Percentiles rank a stretch among this genome's conserved stretches.
These are phyloP conservation scores for Sporophila hypoxantha DNA, from an alignment of 2,113 vertebrate species.

Conservation along the genomic window DNA sequence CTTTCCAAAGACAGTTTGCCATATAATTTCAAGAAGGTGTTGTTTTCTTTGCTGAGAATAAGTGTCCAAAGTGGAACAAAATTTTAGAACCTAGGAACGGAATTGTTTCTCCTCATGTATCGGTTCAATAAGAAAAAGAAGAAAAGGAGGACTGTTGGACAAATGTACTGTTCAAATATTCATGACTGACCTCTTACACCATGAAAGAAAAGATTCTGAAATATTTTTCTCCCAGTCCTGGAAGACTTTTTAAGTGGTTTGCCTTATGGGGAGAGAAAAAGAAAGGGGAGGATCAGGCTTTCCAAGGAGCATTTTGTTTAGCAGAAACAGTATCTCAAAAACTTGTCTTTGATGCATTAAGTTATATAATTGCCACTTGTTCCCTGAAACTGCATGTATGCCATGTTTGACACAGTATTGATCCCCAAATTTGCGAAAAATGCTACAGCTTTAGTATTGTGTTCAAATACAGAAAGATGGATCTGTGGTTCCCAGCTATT, in stretches of 20 bases:
- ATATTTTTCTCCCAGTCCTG: neutral
- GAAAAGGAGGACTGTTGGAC: conserved; percentile 22
- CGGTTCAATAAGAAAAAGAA: conserved; percentile 19
- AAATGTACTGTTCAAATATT: neutral
- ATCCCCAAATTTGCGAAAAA: neutral
- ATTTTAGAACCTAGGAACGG: conserved; percentile 15
- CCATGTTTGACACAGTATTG: conserved; percentile 1
- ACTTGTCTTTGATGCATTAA: conserved; percentile 9
- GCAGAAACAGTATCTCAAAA: conserved; percentile 29
- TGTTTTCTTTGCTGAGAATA: conserved; percentile 22
- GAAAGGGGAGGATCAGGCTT: neutral
- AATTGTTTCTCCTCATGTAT: conserved; percentile 13
- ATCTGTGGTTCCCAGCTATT: neutral
- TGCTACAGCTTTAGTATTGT: conserved; percentile 14
- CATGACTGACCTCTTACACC: neutral
- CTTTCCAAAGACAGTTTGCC: conserved; percentile 10
- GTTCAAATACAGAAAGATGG: conserved; percentile 5
- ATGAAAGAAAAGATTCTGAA: conserved; percentile 17
- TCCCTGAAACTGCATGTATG: conserved; percentile 10
- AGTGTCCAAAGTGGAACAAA: conserved; percentile 29
- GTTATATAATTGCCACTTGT: neutral
- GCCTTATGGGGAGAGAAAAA: neutral
- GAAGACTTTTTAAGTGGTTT: neutral
- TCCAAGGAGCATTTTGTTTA: neutral
- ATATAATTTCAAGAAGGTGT: neutral